A percentile compares a stretch with the other conserved stretches of the same genome.
Conservation (phyloP, 2,888 invertebrate genomes). For the Ophioninae sp. region DNA sequence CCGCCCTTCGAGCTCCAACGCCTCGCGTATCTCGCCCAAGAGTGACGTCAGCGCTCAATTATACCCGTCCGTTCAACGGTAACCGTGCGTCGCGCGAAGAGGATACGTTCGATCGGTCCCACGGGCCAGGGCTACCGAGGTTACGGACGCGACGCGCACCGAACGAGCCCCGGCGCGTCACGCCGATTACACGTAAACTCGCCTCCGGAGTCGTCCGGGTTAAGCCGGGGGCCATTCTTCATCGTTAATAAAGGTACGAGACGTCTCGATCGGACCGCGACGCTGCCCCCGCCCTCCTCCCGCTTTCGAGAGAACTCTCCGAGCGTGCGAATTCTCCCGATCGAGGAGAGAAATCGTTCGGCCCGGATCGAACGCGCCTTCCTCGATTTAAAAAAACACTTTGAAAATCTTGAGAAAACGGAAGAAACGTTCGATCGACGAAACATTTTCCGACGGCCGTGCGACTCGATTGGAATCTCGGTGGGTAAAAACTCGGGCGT, state of each 20-base stretch:
- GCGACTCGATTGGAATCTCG: too few species aligned
- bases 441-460: too few species aligned
- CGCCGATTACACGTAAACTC: conserved; percentile 1
- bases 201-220: conserved; percentile 6
- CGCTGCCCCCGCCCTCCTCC: not conserved
- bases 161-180: conserved; percentile 36
- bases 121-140: conserved; percentile 20
- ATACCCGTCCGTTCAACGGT: conserved; percentile 30
- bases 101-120: conserved; percentile 52
- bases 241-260: conserved; percentile 48
- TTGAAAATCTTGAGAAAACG: too few species aligned
- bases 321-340: conserved; percentile 40
- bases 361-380: not conserved
- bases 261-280: conserved; percentile 52
- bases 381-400: not conserved
- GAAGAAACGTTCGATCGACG: too few species aligned
- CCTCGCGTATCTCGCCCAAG: conserved; percentile 17
- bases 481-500: too few species aligned
- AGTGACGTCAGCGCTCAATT: conserved; percentile 49
- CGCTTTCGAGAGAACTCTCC: not conserved
- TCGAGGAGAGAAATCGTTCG: conserved; percentile 36
- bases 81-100: conserved; percentile 3
- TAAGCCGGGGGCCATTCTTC: conserved; percentile 51
- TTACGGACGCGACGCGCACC: conserved; percentile 49
- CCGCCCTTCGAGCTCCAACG: conserved; percentile 5